These are phyloP conservation scores for Pseudochirops cupreus DNA, from an alignment of 2,797 vertebrate genomes.

Conservation along the genomic window DNA sequence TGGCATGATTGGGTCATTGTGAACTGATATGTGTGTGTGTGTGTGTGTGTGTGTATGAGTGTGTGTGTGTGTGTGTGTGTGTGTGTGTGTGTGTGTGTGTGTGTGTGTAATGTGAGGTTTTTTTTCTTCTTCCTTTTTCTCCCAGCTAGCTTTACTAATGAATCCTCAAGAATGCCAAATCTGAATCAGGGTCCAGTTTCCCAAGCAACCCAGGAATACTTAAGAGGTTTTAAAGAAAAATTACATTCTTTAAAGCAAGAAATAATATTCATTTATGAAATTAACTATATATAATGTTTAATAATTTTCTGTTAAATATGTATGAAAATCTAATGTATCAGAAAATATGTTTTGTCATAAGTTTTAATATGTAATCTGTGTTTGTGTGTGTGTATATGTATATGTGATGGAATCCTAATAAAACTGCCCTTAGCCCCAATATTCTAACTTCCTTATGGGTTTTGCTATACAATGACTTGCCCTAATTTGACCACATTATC, in stretches of 20 bases:
- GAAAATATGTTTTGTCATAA: conserved; percentile 33
- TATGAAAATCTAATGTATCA: conserved; percentile 44
- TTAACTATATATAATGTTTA: conserved; percentile 45
- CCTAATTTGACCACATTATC: too few species aligned
- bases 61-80: too few species aligned
- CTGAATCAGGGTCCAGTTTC: conserved; percentile 86
- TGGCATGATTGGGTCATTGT: too few species aligned
- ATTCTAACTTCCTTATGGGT: too few species aligned
- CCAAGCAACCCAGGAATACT: conserved; percentile 89
- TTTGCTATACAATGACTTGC: too few species aligned
- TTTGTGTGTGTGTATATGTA: neutral
- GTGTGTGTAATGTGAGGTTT: neutral
- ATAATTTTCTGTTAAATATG: neutral
- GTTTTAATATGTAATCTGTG: neutral
- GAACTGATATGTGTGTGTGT: too few species aligned
- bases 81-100: too few species aligned
- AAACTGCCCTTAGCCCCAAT: too few species aligned
- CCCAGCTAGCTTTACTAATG: conserved; percentile 87
- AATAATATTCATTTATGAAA: conserved; percentile 25
- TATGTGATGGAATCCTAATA: too few species aligned
- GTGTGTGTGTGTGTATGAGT: too few species aligned
- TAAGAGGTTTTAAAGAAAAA: conserved; percentile 92
- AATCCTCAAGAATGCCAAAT: conserved; percentile 79
- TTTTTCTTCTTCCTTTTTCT: conserved; percentile 61
- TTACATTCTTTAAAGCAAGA: conserved; percentile 86